phyloP scores from a whole-genome alignment of 1,140 invertebrate genomes.

The Anoplolepis gracilipes region DNA sequence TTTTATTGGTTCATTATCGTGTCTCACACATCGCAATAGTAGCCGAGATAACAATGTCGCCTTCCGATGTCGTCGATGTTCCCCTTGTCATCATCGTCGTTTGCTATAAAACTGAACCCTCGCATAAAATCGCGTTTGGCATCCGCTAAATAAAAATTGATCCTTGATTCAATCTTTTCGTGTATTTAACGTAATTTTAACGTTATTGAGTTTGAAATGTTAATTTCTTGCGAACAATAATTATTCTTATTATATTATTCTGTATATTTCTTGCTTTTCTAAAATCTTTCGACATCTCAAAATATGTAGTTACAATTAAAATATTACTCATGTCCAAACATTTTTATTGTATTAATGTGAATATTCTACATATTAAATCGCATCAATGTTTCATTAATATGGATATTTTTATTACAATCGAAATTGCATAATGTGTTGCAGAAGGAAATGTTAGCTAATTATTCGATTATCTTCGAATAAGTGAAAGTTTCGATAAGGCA shows the following conservation, averaged over 20 bases:
- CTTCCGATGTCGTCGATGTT: not conserved
- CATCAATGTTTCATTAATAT: not conserved
- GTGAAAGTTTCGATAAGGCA: conserved; percentile 16
- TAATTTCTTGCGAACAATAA: not conserved
- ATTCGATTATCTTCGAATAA: conserved; percentile 1
- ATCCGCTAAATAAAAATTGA: conserved; percentile 20
- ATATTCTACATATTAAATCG: not conserved
- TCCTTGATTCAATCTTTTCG: conserved; percentile 5
- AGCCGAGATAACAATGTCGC: conserved; percentile 4
- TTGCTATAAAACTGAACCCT: conserved; percentile 13
- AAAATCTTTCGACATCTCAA: not conserved
- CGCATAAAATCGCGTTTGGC: not conserved
- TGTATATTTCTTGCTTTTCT: not conserved
- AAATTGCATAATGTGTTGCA: not conserved
- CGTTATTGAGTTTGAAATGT: not conserved
- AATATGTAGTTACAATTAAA: not conserved
- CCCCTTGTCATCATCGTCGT: not conserved
- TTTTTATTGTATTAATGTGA: not conserved
- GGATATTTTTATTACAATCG: not conserved
- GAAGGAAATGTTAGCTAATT: not conserved
- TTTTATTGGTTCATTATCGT: conserved; percentile 77
- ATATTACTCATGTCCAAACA: not conserved
- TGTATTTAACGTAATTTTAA: not conserved
- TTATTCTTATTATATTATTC: not conserved
- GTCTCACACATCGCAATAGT: conserved; percentile 64